Evolutionary conservation across 2,888 invertebrate genomes (phyloP).

Genomic region (Ellobium chinense): DNA sequence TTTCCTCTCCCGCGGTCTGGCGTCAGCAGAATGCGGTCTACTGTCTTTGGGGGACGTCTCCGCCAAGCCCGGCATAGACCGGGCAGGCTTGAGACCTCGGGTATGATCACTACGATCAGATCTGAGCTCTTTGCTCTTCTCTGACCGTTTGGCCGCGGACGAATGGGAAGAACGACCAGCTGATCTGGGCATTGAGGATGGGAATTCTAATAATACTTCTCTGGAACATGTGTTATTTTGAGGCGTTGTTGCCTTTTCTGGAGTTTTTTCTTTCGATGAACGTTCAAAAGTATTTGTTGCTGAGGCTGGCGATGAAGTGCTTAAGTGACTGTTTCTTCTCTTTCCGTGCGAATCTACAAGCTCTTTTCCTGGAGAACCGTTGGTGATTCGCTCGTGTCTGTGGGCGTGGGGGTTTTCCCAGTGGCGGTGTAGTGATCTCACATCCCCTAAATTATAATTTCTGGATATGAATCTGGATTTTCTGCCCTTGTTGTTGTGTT

Average conservation of each 20-base stretch:
- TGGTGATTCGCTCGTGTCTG: neutral
- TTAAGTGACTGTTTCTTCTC: neutral
- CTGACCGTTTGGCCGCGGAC: slow-evolving; percentile 3
- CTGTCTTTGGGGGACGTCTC: neutral
- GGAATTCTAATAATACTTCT: neutral
- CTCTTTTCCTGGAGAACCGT: neutral
- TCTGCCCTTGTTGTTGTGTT: neutral
- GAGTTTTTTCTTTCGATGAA: neutral
- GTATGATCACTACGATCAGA: neutral
- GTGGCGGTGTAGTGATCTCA: neutral
- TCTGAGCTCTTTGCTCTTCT: neutral
- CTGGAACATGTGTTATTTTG: neutral
- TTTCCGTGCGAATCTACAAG: neutral
- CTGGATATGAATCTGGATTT: neutral
- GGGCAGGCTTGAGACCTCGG: neutral
- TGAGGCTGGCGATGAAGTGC: neutral
- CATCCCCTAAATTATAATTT: neutral
- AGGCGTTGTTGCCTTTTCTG: neutral
- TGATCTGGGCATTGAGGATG: slow-evolving; percentile 25
- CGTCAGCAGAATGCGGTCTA: slow-evolving; percentile 1
- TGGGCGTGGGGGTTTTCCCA: neutral
- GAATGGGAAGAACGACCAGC: neutral
- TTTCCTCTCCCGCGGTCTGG: neutral
- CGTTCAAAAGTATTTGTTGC: neutral
- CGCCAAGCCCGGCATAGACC: neutral